A percentile compares a stretch with the other conserved stretches of the same genome.
Evolutionary conservation across 2,888 invertebrate species (phyloP).

Genomic region (Caenorhabditis sp.): DNA sequence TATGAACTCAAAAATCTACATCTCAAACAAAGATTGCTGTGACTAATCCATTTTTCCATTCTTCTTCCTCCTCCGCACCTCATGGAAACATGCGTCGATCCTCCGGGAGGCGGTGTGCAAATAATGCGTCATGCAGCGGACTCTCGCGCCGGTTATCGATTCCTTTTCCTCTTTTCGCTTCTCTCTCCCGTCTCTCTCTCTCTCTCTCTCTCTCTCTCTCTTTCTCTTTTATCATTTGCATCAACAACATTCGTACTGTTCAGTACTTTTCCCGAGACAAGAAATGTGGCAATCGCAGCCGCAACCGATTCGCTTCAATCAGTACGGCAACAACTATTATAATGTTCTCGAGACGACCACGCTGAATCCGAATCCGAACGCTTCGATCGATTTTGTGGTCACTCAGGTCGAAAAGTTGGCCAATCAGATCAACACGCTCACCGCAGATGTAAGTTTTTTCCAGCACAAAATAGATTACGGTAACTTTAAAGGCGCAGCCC

Average conservation of each 20-base stretch:
- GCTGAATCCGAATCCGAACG: conserved; percentile 57
- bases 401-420: conserved; percentile 60
- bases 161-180: conserved; percentile 3
- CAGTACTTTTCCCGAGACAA: not conserved
- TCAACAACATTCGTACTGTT: conserved; percentile 12
- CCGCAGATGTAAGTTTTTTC: conserved; percentile 40
- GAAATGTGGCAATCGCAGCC: conserved; percentile 45
- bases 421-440: conserved; percentile 42
- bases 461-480: too few relatives aligned
- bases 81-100: conserved; percentile 44
- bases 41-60: conserved; percentile 18
- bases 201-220: not conserved
- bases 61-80: conserved; percentile 10
- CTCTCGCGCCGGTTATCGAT: conserved; percentile 43
- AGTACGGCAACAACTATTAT: conserved; percentile 29
- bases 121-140: conserved; percentile 54
- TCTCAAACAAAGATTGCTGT: conserved; percentile 8
- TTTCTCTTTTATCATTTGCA: conserved; percentile 5
- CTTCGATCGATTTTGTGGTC: conserved; percentile 69
- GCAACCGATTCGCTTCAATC: conserved; percentile 30
- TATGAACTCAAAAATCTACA: too few relatives aligned
- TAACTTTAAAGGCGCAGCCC: not conserved
- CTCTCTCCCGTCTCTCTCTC: conserved; percentile 10
- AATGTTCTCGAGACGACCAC: conserved; percentile 37
- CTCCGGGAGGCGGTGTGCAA: conserved; percentile 26